phyloP scores from a whole-genome alignment of 2,797 vertebrate genomes.

The Muraenolepis orangiensis region DNA sequence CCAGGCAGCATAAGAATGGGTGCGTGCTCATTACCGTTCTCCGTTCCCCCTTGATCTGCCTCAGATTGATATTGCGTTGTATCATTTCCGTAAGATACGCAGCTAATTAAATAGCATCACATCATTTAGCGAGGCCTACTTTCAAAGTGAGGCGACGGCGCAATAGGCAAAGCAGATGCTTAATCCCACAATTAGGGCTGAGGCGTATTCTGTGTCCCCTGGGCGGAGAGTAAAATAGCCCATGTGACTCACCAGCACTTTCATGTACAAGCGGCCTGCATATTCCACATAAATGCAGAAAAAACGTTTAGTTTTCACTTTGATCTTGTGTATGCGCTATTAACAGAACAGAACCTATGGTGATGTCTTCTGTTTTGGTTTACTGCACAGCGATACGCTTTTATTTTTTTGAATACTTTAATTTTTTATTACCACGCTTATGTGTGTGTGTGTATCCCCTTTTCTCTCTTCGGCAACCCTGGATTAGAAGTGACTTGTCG shows the following conservation, averaged over 20 bases:
- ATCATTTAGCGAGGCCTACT: conserved; percentile 53
- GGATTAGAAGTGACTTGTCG: neutral
- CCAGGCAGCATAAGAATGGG: neutral
- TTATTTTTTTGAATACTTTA: neutral
- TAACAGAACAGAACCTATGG: neutral
- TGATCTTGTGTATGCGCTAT: neutral
- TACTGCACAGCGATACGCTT: neutral
- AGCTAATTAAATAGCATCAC: conserved; percentile 68
- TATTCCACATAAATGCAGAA: conserved; percentile 19
- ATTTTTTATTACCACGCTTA: too few relatives aligned
- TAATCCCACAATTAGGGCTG: conserved; percentile 69
- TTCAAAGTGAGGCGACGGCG: conserved; percentile 53
- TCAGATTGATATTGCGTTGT: conserved; percentile 29
- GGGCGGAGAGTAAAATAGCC: conserved; percentile 45
- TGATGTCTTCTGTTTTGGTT: neutral
- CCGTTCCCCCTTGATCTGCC: conserved; percentile 19
- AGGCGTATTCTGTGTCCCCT: conserved; percentile 41
- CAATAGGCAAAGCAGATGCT: conserved; percentile 56
- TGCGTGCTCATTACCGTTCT: neutral
- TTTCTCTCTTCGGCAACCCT: neutral
- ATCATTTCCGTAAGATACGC: conserved; percentile 43
- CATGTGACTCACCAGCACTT: conserved; percentile 27
- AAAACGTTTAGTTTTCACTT: neutral
- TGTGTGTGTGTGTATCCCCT: neutral
- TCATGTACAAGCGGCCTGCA: conserved; percentile 23